Evolutionary conservation across 2,113 vertebrate species (phyloP).

Genomic region (Melierax canorus): DNA sequence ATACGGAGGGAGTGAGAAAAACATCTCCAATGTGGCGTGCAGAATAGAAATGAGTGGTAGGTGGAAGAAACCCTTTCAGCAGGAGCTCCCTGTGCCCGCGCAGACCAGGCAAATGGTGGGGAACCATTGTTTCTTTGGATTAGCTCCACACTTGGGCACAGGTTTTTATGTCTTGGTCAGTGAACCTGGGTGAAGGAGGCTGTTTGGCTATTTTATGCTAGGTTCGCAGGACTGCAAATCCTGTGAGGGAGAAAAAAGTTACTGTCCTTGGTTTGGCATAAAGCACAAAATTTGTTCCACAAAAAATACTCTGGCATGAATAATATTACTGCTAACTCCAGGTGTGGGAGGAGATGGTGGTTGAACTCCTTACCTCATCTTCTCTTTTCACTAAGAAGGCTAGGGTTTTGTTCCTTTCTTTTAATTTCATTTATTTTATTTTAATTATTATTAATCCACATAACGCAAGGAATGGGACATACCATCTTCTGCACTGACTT

Average conservation of each 20-base stretch:
- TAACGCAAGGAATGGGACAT: background rate
- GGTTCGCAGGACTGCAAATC: background rate
- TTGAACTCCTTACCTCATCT: background rate
- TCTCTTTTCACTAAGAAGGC: background rate
- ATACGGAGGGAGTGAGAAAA: background rate
- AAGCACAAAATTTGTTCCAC: background rate
- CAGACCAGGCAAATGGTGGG: background rate
- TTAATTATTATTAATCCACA: background rate
- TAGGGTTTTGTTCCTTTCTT: background rate
- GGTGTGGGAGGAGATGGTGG: background rate
- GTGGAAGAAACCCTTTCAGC: background rate
- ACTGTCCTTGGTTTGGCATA: background rate
- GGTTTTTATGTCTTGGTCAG: background rate
- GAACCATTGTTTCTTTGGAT: background rate
- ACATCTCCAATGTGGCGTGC: rapidly evolving
- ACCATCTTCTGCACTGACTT: background rate
- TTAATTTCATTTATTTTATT: background rate
- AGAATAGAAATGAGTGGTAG: background rate
- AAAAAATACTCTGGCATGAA: background rate
- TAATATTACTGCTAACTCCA: background rate
- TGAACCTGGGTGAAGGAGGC: background rate
- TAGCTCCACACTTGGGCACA: background rate
- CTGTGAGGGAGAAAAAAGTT: background rate
- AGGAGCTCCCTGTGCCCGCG: background rate
- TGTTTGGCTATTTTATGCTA: background rate